These are phyloP conservation scores for Eupithecia vulgata DNA, from an alignment of 2,888 invertebrate genomes.

Conservation along the genomic window DNA sequence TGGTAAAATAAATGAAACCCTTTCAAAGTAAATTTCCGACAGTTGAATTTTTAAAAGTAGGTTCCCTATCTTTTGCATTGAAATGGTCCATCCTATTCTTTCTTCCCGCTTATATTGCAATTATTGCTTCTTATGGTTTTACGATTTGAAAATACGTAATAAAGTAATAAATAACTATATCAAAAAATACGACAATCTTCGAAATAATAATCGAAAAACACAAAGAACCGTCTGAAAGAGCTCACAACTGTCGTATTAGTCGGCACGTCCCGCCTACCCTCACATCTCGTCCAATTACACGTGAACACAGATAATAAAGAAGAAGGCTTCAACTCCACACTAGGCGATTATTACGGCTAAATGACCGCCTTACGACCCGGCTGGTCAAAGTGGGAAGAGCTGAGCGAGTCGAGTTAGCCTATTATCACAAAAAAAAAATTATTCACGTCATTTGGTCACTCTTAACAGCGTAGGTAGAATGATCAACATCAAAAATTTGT, in stretches of 20 bases:
- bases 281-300: slow-evolving; percentile 65
- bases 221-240: slow-evolving; percentile 16
- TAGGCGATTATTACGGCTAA: slow-evolving; percentile 79
- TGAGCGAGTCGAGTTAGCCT: neutral
- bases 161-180: neutral
- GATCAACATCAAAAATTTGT: too few species aligned
- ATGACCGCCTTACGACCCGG: slow-evolving; percentile 72
- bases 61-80: too few species aligned
- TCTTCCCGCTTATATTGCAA: neutral
- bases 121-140: neutral
- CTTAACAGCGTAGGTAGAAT: too few species aligned
- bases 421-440: too few species aligned
- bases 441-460: neutral
- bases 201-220: neutral
- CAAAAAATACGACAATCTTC: neutral
- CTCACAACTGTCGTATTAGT: slow-evolving; percentile 11
- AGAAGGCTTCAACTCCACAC: slow-evolving; percentile 65
- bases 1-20: neutral
- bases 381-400: slow-evolving; percentile 44
- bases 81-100: neutral
- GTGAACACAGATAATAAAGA: slow-evolving; percentile 70
- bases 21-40: neutral
- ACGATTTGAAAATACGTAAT: neutral
- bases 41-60: too few species aligned
- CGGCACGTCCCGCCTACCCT: slow-evolving; percentile 34